A percentile compares a stretch with the other conserved stretches of the same genome.
Evolutionary conservation across 1,140 invertebrate genomes (phyloP).

Genomic region (Trypoxylus dichotomus): DNA sequence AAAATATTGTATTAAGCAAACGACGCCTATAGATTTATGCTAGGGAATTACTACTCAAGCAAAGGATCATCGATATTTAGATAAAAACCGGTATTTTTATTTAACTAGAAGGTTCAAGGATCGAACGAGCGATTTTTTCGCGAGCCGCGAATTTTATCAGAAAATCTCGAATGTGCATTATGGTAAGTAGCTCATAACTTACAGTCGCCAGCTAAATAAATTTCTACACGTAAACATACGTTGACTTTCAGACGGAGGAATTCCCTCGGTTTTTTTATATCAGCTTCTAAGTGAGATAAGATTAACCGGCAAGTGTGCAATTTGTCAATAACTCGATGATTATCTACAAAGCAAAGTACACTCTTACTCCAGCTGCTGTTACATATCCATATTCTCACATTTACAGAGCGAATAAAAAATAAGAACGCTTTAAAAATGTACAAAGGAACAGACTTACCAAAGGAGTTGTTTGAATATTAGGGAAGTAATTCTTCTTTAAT

Average conservation of each 20-base stretch:
- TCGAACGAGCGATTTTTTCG: neutral
- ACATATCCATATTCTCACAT: no score
- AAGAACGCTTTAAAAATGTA: no score
- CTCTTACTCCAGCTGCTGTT: neutral
- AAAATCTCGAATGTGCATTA: conserved; percentile 2
- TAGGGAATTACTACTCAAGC: neutral
- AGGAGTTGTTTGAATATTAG: no score
- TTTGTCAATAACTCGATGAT: neutral
- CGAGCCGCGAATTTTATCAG: neutral
- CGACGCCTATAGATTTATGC: neutral
- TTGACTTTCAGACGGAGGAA: neutral
- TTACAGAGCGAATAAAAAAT: no score
- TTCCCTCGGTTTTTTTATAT: neutral
- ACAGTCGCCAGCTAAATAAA: conserved; percentile 2
- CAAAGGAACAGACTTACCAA: no score
- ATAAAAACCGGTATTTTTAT: neutral
- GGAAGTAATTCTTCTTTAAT: no score
- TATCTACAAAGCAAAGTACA: neutral
- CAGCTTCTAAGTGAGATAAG: neutral
- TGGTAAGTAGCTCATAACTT: neutral
- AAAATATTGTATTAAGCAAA: neutral
- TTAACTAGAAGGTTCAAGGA: neutral
- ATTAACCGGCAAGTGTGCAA: neutral
- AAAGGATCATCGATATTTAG: neutral
- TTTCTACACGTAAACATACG: neutral